phyloP scores from a whole-genome alignment of 2,797 vertebrate species.

The Helicolenus hilgendorfi region DNA sequence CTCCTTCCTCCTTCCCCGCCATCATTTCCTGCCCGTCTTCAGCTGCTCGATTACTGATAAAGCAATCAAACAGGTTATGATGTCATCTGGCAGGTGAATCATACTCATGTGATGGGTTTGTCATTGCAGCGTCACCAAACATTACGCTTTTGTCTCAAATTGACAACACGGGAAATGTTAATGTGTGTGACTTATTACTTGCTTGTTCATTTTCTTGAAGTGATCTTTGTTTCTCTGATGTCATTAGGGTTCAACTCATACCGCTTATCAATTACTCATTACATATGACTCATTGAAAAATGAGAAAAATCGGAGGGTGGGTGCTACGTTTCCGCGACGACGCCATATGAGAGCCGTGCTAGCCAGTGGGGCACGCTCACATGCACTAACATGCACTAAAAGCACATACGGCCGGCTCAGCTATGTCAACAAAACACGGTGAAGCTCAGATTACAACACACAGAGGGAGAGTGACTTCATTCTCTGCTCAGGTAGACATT shows the following conservation, averaged over 20 bases:
- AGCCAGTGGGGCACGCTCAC: too few species aligned
- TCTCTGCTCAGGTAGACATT: too few species aligned
- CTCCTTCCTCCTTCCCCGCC: too few species aligned
- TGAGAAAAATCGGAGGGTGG: too few species aligned
- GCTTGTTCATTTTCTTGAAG: background rate
- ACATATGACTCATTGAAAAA: background rate
- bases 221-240: background rate
- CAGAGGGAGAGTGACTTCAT: too few species aligned
- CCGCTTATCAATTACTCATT: background rate
- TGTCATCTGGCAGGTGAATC: conserved; percentile 75
- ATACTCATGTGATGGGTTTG: conserved; percentile 41
- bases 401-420: too few species aligned
- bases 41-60: conserved; percentile 78
- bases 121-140: conserved; percentile 56
- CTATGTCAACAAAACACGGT: too few species aligned
- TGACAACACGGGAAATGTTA: conserved; percentile 21
- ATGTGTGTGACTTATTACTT: background rate
- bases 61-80: conserved; percentile 81
- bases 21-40: conserved; percentile 69
- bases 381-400: too few species aligned
- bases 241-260: background rate
- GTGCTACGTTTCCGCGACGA: too few species aligned
- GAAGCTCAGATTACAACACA: too few species aligned
- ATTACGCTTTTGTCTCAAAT: conserved; percentile 21
- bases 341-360: too few species aligned